Conservation (phyloP, 2,888 invertebrate species). For the Coleophora deauratella region DNA sequence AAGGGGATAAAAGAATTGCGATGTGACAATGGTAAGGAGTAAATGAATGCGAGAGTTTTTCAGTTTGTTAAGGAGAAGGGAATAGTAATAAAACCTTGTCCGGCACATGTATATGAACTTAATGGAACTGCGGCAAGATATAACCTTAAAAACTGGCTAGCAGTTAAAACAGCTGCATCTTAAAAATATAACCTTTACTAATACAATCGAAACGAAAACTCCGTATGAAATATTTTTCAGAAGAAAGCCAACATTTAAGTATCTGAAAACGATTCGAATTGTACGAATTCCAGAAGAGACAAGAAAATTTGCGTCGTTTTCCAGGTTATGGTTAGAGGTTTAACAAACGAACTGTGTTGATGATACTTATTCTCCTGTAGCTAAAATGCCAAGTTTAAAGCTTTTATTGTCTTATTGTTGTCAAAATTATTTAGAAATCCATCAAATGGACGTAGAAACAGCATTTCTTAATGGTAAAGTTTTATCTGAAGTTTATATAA, state of each 20-base stretch:
- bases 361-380: constrained; percentile 20
- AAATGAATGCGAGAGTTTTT: constrained; percentile 19
- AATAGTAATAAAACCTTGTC: constrained; percentile 20
- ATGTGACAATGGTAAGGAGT: constrained; percentile 23
- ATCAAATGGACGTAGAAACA: constrained; percentile 24
- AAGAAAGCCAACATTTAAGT: not conserved
- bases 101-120: constrained; percentile 24
- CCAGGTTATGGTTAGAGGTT: constrained; percentile 14
- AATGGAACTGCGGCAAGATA: constrained; percentile 24
- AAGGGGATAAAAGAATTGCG: constrained; percentile 19
- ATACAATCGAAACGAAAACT: constrained; percentile 23
- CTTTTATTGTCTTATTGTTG: constrained; percentile 25
- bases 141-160: constrained; percentile 23
- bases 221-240: no score
- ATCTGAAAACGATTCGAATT: not conserved
- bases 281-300: constrained; percentile 1
- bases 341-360: constrained; percentile 14
- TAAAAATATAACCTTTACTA: constrained; percentile 25
- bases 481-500: constrained; percentile 23
- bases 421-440: constrained; percentile 17
- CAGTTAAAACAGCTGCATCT: constrained; percentile 23
- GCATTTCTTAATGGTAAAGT: constrained; percentile 24
- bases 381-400: constrained; percentile 28
- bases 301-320: constrained; percentile 12
- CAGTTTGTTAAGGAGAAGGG: constrained; percentile 20